These are phyloP conservation scores for Drosophila ohnishii DNA, from an alignment of 1,140 invertebrate species.

Conservation along the genomic window DNA sequence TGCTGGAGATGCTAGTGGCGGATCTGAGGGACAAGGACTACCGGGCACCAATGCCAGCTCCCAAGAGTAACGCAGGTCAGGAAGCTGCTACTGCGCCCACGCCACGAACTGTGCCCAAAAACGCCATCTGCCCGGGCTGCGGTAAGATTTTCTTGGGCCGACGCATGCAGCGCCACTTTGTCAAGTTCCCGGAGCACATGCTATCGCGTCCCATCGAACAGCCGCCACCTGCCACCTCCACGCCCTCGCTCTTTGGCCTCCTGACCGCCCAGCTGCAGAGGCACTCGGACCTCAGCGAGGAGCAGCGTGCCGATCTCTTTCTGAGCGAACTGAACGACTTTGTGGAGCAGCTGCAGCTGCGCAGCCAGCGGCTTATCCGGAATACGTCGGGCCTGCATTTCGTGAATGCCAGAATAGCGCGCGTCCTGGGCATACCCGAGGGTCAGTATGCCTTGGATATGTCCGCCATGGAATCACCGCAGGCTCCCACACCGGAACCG, in stretches of 20 bases:
- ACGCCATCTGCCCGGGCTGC: slow-evolving; percentile 73
- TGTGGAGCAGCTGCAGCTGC: slow-evolving; percentile 75
- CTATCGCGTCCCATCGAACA: slow-evolving; percentile 12
- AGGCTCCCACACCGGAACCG: slow-evolving; percentile 61
- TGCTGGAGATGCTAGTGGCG: slow-evolving; percentile 42
- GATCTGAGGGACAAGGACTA: slow-evolving; percentile 70
- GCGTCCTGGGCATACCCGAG: slow-evolving; percentile 76
- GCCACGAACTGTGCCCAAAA: slow-evolving; percentile 55
- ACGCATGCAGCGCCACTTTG: slow-evolving; percentile 71
- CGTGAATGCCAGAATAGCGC: slow-evolving; percentile 64
- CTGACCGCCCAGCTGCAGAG: slow-evolving; percentile 68
- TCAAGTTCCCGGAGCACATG: slow-evolving; percentile 78
- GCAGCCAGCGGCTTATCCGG: slow-evolving; percentile 74
- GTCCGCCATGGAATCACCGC: slow-evolving; percentile 73
- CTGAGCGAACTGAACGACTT: slow-evolving; percentile 75
- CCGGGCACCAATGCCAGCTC: slow-evolving; percentile 25
- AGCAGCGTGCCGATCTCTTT: slow-evolving; percentile 79
- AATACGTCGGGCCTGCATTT: slow-evolving; percentile 80
- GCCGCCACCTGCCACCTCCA: not conserved
- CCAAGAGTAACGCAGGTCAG: not conserved
- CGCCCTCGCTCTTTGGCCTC: slow-evolving; percentile 63
- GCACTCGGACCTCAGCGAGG: slow-evolving; percentile 68
- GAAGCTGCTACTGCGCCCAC: not conserved
- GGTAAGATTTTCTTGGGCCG: slow-evolving; percentile 78
- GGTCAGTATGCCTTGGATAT: slow-evolving; percentile 80